A percentile compares a stretch with the other conserved stretches of the same genome.
Evolutionary conservation across 1,140 invertebrate species (phyloP).

Genomic region (Drosophila watanabei): DNA sequence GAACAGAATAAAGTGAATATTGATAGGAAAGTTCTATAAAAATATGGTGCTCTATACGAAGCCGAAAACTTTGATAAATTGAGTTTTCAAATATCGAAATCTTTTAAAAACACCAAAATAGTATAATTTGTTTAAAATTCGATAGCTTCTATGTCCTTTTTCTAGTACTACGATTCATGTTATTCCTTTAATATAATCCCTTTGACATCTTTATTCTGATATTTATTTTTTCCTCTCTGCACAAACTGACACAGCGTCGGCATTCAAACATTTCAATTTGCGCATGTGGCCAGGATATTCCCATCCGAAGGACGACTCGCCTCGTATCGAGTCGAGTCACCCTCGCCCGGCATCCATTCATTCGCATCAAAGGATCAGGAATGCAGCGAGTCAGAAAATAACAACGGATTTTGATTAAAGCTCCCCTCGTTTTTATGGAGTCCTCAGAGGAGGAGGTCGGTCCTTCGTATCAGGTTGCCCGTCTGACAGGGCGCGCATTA

Average conservation of each 20-base stretch:
- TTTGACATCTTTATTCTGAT: no score
- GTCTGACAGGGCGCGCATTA: conserved; percentile 71
- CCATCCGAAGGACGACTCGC: conserved; percentile 52
- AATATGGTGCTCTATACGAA: no score
- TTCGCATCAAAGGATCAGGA: conserved; percentile 85
- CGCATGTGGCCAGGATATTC: conserved; percentile 65
- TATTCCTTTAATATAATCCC: no score
- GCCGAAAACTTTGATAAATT: no score
- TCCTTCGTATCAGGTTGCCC: conserved; percentile 75
- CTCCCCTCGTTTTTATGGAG: conserved; percentile 81
- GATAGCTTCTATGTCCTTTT: no score
- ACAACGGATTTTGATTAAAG: conserved; percentile 86
- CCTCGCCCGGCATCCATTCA: conserved; percentile 74
- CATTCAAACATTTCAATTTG: conserved; percentile 85
- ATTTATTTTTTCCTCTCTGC: not conserved
- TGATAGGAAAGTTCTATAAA: no score
- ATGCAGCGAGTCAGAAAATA: conserved; percentile 86
- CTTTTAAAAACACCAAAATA: no score
- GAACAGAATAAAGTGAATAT: no score
- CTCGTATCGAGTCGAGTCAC: conserved; percentile 44
- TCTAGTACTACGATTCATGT: not conserved
- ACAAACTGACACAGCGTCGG: conserved; percentile 47
- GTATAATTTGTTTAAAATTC: no score
- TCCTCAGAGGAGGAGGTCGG: conserved; percentile 41
- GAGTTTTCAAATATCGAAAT: no score